phyloP scores from a whole-genome alignment of 1,140 invertebrate genomes.

The Pectinophora gossypiella region DNA sequence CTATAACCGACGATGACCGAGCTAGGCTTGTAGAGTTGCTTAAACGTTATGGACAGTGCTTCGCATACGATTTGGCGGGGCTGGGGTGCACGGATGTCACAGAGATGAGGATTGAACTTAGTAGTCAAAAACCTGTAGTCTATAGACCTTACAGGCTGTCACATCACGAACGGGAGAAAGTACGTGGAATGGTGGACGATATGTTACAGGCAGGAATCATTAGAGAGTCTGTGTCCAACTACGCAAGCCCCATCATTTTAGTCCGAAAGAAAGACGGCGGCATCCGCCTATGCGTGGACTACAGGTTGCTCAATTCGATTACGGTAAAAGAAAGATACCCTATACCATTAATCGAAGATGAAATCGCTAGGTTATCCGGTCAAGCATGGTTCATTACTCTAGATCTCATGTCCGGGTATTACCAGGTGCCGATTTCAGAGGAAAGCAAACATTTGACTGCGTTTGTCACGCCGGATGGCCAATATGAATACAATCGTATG shows the following conservation, averaged over 20 bases:
- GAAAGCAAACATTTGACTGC: no score
- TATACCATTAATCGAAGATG: constrained; percentile 10
- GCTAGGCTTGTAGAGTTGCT: neutral
- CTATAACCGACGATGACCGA: neutral
- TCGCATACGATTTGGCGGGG: constrained; percentile 20
- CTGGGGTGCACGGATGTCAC: constrained; percentile 14
- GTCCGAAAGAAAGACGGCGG: constrained; percentile 20
- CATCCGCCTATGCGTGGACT: constrained; percentile 4
- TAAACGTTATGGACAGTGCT: constrained; percentile 20
- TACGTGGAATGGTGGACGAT: constrained; percentile 3
- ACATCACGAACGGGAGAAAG: constrained; percentile 5
- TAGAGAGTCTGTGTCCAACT: constrained; percentile 30
- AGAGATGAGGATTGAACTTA: constrained; percentile 8
- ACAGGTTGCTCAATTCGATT: constrained; percentile 4
- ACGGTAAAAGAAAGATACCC: constrained; percentile 8
- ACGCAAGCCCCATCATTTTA: constrained; percentile 16
- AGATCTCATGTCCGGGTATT: constrained; percentile 7
- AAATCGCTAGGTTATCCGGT: constrained; percentile 5
- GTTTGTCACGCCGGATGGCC: no score
- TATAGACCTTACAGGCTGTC: constrained; percentile 7
- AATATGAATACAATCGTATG: no score
- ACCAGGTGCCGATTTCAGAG: constrained; percentile 28
- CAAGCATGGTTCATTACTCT: constrained; percentile 5
- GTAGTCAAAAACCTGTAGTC: constrained; percentile 5
- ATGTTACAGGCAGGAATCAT: constrained; percentile 35